These are phyloP conservation scores for Brevimyrus niger DNA, from an alignment of 2,113 vertebrate genomes.

Conservation along the genomic window DNA sequence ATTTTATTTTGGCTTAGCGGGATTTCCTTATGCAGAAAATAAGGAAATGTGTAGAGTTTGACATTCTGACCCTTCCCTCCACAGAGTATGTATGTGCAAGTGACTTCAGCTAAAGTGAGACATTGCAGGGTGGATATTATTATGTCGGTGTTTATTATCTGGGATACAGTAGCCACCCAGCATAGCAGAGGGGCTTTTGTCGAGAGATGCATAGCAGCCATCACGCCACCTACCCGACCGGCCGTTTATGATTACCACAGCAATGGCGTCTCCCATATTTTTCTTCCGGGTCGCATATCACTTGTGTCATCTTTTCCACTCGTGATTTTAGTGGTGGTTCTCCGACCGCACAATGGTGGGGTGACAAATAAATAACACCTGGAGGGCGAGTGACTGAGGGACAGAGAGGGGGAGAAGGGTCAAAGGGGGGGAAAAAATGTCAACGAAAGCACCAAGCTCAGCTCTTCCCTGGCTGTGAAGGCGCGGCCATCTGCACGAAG, in stretches of 20 bases:
- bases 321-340: slow-evolving; percentile 85
- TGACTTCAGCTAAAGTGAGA: not conserved
- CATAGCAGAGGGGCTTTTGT: slow-evolving; percentile 63
- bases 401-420: slow-evolving; percentile 40
- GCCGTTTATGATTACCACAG: slow-evolving; percentile 91
- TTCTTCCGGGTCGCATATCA: slow-evolving; percentile 68
- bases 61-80: not conserved
- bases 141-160: slow-evolving; percentile 14
- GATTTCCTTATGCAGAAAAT: not conserved
- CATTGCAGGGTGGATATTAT: not conserved
- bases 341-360: slow-evolving; percentile 75
- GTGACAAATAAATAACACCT: slow-evolving; percentile 36
- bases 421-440: slow-evolving; percentile 20
- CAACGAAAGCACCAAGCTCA: slow-evolving; percentile 78
- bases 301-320: slow-evolving; percentile 91
- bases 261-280: slow-evolving; percentile 85
- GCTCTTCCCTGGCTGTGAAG: slow-evolving; percentile 78
- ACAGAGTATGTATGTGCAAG: not conserved
- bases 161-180: slow-evolving; percentile 33
- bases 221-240: slow-evolving; percentile 85
- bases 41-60: not conserved
- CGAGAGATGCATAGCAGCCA: slow-evolving; percentile 76
- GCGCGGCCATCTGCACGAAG: slow-evolving; percentile 85
- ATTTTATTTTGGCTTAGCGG: not conserved
- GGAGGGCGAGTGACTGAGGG: slow-evolving; percentile 18